A percentile compares a stretch with the other conserved stretches of the same genome.
These are phyloP conservation scores for Coelogynopora nodosa DNA, from an alignment of 2,888 invertebrate species.

Conservation along the genomic window DNA sequence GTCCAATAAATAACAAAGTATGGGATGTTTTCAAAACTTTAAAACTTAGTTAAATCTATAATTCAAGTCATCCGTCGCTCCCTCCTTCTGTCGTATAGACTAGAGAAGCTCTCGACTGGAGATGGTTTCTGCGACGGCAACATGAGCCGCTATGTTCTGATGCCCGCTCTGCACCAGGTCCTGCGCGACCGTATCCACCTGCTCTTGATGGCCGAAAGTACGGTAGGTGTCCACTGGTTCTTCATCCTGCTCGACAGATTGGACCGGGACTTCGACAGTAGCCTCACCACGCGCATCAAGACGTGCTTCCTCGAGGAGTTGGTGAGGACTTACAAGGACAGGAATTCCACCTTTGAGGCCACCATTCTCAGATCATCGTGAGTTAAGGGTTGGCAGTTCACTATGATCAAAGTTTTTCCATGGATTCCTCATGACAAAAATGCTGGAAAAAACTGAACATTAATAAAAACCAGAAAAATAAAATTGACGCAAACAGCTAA, in stretches of 20 bases:
- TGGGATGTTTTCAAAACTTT: no score
- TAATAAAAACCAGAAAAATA: no score
- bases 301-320: background rate
- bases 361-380: background rate
- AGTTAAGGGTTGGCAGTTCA: no score
- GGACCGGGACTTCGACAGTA: conserved; percentile 61
- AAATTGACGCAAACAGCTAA: no score
- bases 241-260: conserved; percentile 65
- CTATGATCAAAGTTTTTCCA: no score
- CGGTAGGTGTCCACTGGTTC: conserved; percentile 81
- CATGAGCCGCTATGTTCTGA: background rate
- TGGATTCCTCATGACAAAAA: no score
- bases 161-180: conserved; percentile 66
- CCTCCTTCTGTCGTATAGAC: no score
- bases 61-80: no score
- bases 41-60: no score
- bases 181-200: conserved; percentile 71
- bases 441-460: no score
- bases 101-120: no score
- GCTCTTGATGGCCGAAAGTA: conserved; percentile 71
- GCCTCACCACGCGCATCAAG: conserved; percentile 50
- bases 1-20: no score
- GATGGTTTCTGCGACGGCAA: background rate
- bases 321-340: background rate
- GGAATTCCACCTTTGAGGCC: background rate